Base-by-base conservation (phyloP, 2,797 vertebrate species). In the Sus cebifrons region DNA sequence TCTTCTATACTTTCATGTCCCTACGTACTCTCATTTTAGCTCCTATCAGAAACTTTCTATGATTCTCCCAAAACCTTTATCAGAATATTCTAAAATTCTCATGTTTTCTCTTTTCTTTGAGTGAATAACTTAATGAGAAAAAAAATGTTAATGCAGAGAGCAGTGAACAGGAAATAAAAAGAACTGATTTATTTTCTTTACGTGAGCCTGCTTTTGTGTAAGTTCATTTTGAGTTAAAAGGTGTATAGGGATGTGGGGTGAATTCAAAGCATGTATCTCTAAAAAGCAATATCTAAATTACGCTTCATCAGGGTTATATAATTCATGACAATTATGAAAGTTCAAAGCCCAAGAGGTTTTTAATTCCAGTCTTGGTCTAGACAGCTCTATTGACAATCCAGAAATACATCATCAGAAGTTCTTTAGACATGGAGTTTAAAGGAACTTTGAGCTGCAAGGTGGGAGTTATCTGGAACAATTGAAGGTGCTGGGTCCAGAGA, bases 341-440 rank as follows among this genome's bases (percentile, higher is more conserved):
- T 93, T 86, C 25, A 82, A 81, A 91, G 36, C 18, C 49, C 14
- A 10, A 32, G 62, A 32, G 10, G 7, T 23, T 89, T 85, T 87
- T 11, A 78, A 70, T 68, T 88, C 27, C 0, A 36, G 1, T 36
- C 5, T 90, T 11, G 83, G n/a, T 44, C 20, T 91, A 52, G 29
- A 71, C 17, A 86, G 17, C 7, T 56, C 44, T 32, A 85, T 8
- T 40, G 16, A 32, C 91, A 58, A 17, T 27, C 18, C 7, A 91
- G n/a, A 81, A 95, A 96, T 91, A 93, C 3, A 56, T 36, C 40
- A 49, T 77, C 40, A 58, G 36, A 84, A 95, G 10, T 62, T 68
- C 27, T 58, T 58, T 86, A 70, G 21, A 23, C 6, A 25, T 36
- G 2, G 27, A 17, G 9, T 58, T 74, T 68, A 25, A 91, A 74